Evolutionary conservation across 2,113 vertebrate species (phyloP).

Genomic region (Nannobrachium achirus): DNA sequence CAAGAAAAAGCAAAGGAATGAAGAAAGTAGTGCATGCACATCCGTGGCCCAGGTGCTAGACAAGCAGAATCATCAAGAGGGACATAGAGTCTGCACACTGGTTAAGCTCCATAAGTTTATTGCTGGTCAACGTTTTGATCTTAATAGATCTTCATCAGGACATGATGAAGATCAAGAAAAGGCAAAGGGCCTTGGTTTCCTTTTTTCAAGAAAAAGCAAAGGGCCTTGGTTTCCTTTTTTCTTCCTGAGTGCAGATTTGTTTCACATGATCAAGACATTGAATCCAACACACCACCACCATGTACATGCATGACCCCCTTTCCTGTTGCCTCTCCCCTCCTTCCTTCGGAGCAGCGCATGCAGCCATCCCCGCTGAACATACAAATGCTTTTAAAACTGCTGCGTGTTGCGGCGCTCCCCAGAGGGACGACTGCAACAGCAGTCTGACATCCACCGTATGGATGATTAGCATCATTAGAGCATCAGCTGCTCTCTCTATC

Average conservation of each 20-base stretch:
- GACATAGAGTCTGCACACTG: no score
- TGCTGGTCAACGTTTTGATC: no score
- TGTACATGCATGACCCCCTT: slow-evolving; percentile 14
- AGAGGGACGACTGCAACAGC: slow-evolving; percentile 41
- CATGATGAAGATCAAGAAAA: no score
- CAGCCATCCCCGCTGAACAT: slow-evolving; percentile 38
- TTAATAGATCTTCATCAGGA: no score
- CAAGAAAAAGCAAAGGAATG: no score
- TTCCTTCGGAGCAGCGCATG: neutral
- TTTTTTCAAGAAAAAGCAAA: neutral
- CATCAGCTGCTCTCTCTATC: slow-evolving; percentile 54
- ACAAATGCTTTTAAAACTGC: slow-evolving; percentile 52
- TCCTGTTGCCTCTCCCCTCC: neutral
- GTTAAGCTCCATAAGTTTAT: no score
- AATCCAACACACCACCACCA: neutral
- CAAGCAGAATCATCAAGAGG: no score
- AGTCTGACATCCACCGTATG: slow-evolving; percentile 59
- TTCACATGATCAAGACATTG: neutral
- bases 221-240: neutral
- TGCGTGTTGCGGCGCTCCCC: slow-evolving; percentile 41
- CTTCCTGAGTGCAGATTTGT: neutral
- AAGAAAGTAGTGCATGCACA: no score
- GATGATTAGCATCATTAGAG: slow-evolving; percentile 69
- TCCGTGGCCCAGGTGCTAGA: no score
- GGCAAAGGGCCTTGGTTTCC: neutral